Conservation (phyloP, 2,113 vertebrate species). For the Pao palembangensis region DNA sequence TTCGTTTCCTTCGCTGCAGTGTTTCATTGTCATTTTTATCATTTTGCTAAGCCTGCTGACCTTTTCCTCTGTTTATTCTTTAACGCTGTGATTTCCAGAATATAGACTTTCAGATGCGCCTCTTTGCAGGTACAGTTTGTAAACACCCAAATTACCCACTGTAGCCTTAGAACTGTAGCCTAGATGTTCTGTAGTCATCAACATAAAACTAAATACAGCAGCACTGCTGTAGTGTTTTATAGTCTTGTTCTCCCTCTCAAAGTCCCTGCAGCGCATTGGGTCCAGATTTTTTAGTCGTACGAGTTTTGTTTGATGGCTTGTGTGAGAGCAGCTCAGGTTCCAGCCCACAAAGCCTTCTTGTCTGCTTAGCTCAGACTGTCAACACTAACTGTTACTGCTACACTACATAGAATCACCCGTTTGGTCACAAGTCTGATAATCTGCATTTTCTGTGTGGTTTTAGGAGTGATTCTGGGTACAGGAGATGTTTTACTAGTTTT, state of each 20-base stretch:
- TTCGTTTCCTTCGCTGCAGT: neutral
- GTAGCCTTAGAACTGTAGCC: slow-evolving; percentile 41
- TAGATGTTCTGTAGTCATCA: slow-evolving; percentile 16
- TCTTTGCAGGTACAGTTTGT: slow-evolving; percentile 76
- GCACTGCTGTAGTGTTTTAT: no score
- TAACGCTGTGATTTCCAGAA: slow-evolving; percentile 72
- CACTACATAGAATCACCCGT: no score
- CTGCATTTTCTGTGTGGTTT: no score
- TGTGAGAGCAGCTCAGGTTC: slow-evolving; percentile 7
- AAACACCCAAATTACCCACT: slow-evolving; percentile 10
- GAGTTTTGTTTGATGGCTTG: neutral
- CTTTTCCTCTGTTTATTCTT: slow-evolving; percentile 40
- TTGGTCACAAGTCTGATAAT: no score
- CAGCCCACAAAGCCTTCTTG: slow-evolving; percentile 31
- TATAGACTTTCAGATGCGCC: slow-evolving; percentile 76
- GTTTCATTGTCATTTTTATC: slow-evolving; percentile 9
- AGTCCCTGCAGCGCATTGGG: neutral
- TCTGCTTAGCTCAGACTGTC: slow-evolving; percentile 26
- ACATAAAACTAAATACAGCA: slow-evolving; percentile 27
- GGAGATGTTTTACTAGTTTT: no score
- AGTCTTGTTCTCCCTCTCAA: neutral
- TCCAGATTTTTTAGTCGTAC: neutral
- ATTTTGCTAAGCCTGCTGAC: slow-evolving; percentile 38
- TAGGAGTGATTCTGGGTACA: no score
- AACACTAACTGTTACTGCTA: neutral